phyloP scores from a whole-genome alignment of 2,113 vertebrate genomes.

The Misgurnus anguillicaudatus region DNA sequence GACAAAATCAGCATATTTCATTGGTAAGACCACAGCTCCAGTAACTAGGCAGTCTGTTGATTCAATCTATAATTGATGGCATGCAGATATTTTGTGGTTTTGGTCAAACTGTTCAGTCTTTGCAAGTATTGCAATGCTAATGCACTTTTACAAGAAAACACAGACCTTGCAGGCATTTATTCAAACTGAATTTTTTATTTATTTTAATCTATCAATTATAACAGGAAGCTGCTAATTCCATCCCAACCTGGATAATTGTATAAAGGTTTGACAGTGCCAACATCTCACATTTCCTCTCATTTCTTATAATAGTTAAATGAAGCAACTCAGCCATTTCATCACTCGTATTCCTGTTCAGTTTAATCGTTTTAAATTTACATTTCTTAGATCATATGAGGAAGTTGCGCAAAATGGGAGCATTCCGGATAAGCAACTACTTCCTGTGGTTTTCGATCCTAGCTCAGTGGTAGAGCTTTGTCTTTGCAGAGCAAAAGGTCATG shows the following conservation, averaged over 20 bases:
- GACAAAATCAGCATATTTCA: not conserved
- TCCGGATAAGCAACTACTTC: not conserved
- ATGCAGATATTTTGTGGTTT: too few species aligned
- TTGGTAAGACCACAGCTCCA: not conserved
- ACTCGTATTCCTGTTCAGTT: not conserved
- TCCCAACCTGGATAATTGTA: constrained; percentile 57
- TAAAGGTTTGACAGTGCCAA: constrained; percentile 54
- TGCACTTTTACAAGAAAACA: not conserved
- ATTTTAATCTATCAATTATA: not conserved
- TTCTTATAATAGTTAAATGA: too few species aligned
- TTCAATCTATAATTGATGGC: too few species aligned
- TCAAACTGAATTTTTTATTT: not conserved
- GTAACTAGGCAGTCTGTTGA: too few species aligned
- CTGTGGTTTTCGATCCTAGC: not conserved
- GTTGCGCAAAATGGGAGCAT: constrained; percentile 18
- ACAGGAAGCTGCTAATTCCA: constrained; percentile 68
- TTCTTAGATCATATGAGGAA: constrained; percentile 8
- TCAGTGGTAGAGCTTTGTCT: too few species aligned
- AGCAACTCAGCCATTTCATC: too few species aligned
- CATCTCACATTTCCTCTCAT: not conserved
- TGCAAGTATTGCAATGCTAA: too few species aligned
- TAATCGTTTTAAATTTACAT: not conserved
- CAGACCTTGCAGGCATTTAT: not conserved
- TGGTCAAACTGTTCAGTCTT: too few species aligned
- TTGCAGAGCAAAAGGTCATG: too few species aligned